Base-by-base conservation (phyloP, 2,113 vertebrate genomes). In the Etheostoma spectabile region DNA sequence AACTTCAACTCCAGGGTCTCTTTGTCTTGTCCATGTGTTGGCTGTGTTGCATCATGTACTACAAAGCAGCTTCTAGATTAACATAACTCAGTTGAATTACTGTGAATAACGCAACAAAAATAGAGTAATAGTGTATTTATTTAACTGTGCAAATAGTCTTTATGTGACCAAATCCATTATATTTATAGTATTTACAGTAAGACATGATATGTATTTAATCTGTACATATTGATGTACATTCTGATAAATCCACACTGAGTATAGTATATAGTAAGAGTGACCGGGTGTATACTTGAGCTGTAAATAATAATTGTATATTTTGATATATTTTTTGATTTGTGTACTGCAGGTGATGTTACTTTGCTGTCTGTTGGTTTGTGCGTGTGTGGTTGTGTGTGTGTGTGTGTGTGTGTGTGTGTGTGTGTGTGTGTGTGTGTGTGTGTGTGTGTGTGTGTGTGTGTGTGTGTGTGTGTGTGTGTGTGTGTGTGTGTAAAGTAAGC, bases 141-240 rank as follows among this genome's bases (percentile, higher is more conserved):
- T 91, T 90, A 62, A 80, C 77, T 80, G 90, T 94, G 91, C 87
- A 89, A 83, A 89, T 92, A 92, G 89, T 94, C 91, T 93, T 84
- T 80, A 84, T 93, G 94, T 95, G 93, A 93, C 83, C 79, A 93
- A 91, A 88, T 74, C 77, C 84, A 93, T 88, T 94, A 93, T 94
- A 96, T 96, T 96, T 94, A 95, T 96, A 95, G 88, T 94, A 89
- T 90, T 90, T 96, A 30, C 30, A 30, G 30, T 30, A 94, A 95
- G 94, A 91, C 14, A 90, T 42, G 38, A 42, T 10, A 95, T 97
- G 95, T 96, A 97, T 96, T 96, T 94, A 95, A 93, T 93, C 95
- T 97, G 97, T 97, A 98, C 94, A 93, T 89, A 95, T 96, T 82
- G 93, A 96, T 98, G 97, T 97, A 97, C 94, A 98, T 96, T 96